Evolutionary conservation across 2,797 vertebrate genomes (phyloP), one percentile per base, ranked within the genome.

Genomic region (Hemibagrus guttatus): DNA sequence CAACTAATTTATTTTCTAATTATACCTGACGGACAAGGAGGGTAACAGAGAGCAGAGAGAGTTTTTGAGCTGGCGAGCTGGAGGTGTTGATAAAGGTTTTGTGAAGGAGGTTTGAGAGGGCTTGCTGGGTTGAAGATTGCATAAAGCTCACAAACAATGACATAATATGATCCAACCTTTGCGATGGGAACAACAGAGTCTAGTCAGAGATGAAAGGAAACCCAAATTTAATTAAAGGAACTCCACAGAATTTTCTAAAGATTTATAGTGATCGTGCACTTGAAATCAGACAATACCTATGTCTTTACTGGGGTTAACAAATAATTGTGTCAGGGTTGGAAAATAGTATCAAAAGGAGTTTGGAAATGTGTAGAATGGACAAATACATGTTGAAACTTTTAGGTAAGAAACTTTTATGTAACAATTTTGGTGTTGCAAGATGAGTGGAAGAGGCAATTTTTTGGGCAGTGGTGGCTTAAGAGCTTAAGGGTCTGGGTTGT

Each of bases 1-100:
- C 89, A 85, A 88, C 87, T 91, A 21, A 83, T 88, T 91, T 89
- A 86, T 88, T 88, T 86, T 88, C 88, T 91, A 91, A 91, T 91
- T 90, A 90, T 87, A 88, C 83, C 89, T 89, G 87, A 86, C 78
- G 58, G 86, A 89, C 56, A 82, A 85, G 84, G 61, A 71, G 61
- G 78, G 87, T 84, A 85, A 84, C 66, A 1, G 75, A 86, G 81
- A 75, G 87, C 66, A 4, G 35, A 39, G n/a, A 78, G 72, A 79
- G 8, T 54, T 76, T 88, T 78, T 54, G 52, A 42, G 16, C 23
- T 28, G 46, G 76, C 4, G 23, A 59, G 26, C 28, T 72, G 83
- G 79, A 75, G 19, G 52, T 71, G 59, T 61, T 59, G 81, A 89
- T 66, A 61, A 83, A 52, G 59, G 54, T 83, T 49, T 64, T 72